These are phyloP conservation scores for Petrophora chlorosata DNA, from an alignment of 2,888 invertebrate genomes.

Conservation along the genomic window DNA sequence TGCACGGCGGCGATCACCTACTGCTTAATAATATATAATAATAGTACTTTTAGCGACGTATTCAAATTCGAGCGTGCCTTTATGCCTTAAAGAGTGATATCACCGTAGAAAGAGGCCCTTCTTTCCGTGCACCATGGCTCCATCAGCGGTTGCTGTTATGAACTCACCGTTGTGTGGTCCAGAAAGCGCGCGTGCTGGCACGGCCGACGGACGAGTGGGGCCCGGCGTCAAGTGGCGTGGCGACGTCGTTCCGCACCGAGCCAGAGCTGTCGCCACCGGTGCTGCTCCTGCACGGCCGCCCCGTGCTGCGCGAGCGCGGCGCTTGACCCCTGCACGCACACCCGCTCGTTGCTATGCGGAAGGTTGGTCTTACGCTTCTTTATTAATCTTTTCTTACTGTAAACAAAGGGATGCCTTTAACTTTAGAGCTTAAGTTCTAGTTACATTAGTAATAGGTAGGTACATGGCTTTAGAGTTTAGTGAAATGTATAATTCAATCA, in stretches of 20 bases:
- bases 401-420: too few relatives aligned
- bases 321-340: conserved; percentile 76
- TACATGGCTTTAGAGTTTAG: too few relatives aligned
- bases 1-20: too few relatives aligned
- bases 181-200: conserved; percentile 85
- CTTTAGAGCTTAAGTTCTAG: too few relatives aligned
- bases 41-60: too few relatives aligned
- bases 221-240: conserved; percentile 80
- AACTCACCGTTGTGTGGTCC: conserved; percentile 27
- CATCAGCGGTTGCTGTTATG: not conserved
- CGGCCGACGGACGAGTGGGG: conserved; percentile 90
- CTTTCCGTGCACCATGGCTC: too few relatives aligned
- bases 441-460: not conserved
- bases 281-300: conserved; percentile 78
- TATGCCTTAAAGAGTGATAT: too few relatives aligned
- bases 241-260: conserved; percentile 79
- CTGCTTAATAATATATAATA: too few relatives aligned
- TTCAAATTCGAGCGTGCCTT: too few relatives aligned
- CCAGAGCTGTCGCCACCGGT: conserved; percentile 78
- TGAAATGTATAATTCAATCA: too few relatives aligned
- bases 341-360: conserved; percentile 74
- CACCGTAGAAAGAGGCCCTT: too few relatives aligned
- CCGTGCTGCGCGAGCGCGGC: conserved; percentile 83
- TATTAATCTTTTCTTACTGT: too few relatives aligned
- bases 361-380: conserved; percentile 41